Conservation (phyloP, 1,140 invertebrate species). For the Aphelenchoides besseyi region DNA sequence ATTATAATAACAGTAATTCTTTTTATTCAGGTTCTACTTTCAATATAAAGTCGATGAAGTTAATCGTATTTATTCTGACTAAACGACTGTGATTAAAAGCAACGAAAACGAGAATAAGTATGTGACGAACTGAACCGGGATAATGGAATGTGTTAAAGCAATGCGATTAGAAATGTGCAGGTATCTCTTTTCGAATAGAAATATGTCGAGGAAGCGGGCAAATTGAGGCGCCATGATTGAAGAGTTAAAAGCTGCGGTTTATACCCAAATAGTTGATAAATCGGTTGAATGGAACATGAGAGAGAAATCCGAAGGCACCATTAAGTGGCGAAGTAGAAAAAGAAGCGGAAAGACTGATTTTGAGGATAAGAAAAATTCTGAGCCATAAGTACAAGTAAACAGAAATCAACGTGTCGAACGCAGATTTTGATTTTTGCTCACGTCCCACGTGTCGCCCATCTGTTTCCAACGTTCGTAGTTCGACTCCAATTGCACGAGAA, state of each 20-base stretch:
- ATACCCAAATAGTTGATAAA: neutral
- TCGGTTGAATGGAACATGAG: neutral
- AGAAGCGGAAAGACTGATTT: neutral
- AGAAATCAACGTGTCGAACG: neutral
- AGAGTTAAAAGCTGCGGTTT: no score
- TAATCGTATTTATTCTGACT: no score
- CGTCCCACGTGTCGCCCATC: slow-evolving; percentile 42
- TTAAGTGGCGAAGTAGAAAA: no score
- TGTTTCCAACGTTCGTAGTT: slow-evolving; percentile 57
- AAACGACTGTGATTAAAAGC: no score
- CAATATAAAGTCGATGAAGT: no score
- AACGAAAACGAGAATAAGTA: no score
- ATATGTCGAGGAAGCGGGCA: neutral
- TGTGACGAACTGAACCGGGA: no score
- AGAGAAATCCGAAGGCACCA: neutral
- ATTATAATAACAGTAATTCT: no score
- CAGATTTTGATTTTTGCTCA: slow-evolving; percentile 32
- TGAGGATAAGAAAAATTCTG: neutral
- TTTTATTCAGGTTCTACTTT: no score
- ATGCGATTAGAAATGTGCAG: slow-evolving; percentile 1
- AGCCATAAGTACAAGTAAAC: neutral
- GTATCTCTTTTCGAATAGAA: no score
- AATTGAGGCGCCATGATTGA: neutral
- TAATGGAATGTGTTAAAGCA: slow-evolving; percentile 1
- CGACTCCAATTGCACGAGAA: slow-evolving; percentile 47